Evolutionary conservation across 2,797 vertebrate genomes (phyloP).

Genomic region (Clamator glandarius): DNA sequence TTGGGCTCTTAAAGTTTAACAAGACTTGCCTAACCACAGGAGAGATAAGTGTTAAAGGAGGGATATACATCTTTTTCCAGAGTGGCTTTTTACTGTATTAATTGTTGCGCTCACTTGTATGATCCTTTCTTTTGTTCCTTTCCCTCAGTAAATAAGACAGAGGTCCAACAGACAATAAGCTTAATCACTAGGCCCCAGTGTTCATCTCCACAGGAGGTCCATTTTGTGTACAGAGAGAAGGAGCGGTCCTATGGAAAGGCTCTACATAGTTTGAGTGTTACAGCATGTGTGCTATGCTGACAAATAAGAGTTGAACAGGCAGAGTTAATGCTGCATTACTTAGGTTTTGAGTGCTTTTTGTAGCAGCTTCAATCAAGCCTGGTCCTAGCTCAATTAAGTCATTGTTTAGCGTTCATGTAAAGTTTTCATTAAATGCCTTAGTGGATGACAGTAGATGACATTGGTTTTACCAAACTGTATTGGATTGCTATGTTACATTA

Average conservation of each 20-base stretch:
- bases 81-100: constrained; percentile 3
- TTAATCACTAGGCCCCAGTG: background rate
- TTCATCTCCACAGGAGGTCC: constrained; percentile 12
- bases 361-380: background rate
- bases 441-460: background rate
- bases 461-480: background rate
- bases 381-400: background rate
- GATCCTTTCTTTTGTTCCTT: constrained; percentile 40
- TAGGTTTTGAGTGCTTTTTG: background rate
- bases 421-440: background rate
- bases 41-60: background rate
- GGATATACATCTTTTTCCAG: background rate
- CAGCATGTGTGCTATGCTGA: background rate
- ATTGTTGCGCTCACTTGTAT: background rate
- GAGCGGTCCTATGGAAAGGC: background rate
- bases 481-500: background rate
- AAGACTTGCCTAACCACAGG: background rate
- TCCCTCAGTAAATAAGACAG: background rate
- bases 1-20: background rate
- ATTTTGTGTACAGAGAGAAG: background rate
- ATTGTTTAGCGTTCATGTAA: background rate
- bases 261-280: background rate
- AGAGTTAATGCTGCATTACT: background rate
- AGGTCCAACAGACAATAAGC: background rate
- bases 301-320: background rate